Percentiles rank a stretch among this genome's conserved stretches.
Conservation (phyloP, 2,888 invertebrate species). For the Vanessa cardui region DNA sequence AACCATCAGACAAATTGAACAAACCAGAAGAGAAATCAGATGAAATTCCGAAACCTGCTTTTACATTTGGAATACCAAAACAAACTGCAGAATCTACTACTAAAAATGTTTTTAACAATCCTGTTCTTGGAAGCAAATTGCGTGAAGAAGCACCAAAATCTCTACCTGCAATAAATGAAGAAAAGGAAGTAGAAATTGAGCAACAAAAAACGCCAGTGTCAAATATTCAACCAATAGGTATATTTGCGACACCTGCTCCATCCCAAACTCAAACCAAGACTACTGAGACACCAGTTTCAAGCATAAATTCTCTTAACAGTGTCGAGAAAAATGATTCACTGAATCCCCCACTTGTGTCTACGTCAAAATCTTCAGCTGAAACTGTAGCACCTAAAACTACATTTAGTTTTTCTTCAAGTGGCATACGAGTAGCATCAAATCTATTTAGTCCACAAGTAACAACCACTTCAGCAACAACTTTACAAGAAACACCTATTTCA, state of each 20-base stretch:
- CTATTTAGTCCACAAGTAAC: conserved; percentile 47
- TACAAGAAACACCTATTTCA: conserved; percentile 30
- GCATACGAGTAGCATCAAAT: conserved; percentile 35
- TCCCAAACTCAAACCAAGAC: neutral
- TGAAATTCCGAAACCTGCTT: conserved; percentile 52
- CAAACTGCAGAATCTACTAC: conserved; percentile 30
- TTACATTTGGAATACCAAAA: conserved; percentile 63
- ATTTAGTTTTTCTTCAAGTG: conserved; percentile 46
- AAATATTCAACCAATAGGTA: neutral
- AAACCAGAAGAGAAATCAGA: conserved; percentile 30
- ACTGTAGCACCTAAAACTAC: conserved; percentile 40
- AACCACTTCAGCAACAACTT: conserved; percentile 35
- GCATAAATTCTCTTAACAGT: neutral
- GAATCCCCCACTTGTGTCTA: neutral
- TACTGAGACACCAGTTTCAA: neutral
- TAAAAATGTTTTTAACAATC: conserved; percentile 35
- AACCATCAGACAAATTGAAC: conserved; percentile 43
- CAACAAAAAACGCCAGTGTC: neutral
- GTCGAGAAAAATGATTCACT: conserved; percentile 32
- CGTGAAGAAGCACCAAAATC: conserved; percentile 11
- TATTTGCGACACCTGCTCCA: neutral
- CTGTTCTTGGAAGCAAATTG: conserved; percentile 20
- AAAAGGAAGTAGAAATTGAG: neutral
- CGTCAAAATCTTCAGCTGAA: conserved; percentile 36
- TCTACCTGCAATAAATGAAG: neutral